Evolutionary conservation across 2,797 vertebrate genomes (phyloP).

Genomic region (Typhlichthys subterraneus): DNA sequence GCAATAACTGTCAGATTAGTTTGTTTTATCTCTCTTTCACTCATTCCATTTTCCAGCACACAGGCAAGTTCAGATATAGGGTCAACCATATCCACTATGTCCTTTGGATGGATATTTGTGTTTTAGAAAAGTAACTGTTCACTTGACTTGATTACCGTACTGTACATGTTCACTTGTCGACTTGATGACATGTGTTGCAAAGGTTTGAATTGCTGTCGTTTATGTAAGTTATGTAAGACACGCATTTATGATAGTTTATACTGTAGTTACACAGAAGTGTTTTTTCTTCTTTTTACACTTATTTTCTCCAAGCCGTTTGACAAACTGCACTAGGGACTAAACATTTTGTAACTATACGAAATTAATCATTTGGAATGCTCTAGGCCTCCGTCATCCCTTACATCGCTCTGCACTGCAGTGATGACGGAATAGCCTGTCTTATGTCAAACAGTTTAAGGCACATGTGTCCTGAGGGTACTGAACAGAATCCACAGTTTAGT

Average conservation of each 20-base stretch:
- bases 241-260: too few species aligned
- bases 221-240: too few species aligned
- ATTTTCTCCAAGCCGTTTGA: too few species aligned
- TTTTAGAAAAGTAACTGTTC: background rate
- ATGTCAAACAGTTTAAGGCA: slow-evolving; percentile 38
- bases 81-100: background rate
- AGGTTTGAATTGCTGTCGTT: too few species aligned
- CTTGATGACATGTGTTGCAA: too few species aligned
- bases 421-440: slow-evolving; percentile 42
- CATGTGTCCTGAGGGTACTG: slow-evolving; percentile 44
- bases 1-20: background rate
- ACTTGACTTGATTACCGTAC: too few species aligned
- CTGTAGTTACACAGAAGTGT: too few species aligned
- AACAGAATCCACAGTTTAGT: slow-evolving; percentile 63
- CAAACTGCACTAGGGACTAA: too few species aligned
- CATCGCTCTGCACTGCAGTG: slow-evolving; percentile 33
- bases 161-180: too few species aligned
- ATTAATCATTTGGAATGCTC: background rate
- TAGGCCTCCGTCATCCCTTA: background rate
- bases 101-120: background rate
- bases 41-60: slow-evolving; percentile 6
- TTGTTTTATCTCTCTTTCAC: slow-evolving; percentile 1
- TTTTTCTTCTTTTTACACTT: too few species aligned
- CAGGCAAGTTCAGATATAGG: slow-evolving; percentile 1
- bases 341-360: too few species aligned